phyloP scores from a whole-genome alignment of 2,888 invertebrate genomes.

The Eupelmus urozonus region DNA sequence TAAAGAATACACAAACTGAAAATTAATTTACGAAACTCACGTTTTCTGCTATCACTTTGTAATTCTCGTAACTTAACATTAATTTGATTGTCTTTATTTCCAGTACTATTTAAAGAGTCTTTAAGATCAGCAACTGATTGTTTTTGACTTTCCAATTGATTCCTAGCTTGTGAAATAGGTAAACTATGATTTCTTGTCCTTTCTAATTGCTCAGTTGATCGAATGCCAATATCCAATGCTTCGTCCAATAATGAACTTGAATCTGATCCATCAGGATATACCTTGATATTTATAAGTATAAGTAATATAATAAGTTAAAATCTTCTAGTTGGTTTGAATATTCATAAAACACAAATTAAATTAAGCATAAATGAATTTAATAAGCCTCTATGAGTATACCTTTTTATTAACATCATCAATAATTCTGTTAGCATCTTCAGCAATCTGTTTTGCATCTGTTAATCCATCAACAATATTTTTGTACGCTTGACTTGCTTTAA shows the following conservation, averaged over 20 bases:
- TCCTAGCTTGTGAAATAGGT: slow-evolving; percentile 77
- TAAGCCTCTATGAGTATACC: too few species aligned
- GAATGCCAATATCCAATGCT: slow-evolving; percentile 68
- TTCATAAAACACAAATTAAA: too few species aligned
- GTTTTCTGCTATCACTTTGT: slow-evolving; percentile 78
- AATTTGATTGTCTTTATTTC: slow-evolving; percentile 73
- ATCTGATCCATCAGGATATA: slow-evolving; percentile 68
- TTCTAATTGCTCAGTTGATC: slow-evolving; percentile 70
- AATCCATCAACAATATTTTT: slow-evolving; percentile 87
- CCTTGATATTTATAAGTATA: slow-evolving; percentile 61
- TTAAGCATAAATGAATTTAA: too few species aligned
- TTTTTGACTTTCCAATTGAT: slow-evolving; percentile 73
- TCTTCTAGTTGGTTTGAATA: neutral
- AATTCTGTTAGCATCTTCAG: slow-evolving; percentile 80
- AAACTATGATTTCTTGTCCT: slow-evolving; percentile 73
- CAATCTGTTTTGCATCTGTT: slow-evolving; percentile 82
- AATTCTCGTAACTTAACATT: slow-evolving; percentile 77
- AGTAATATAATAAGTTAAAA: neutral
- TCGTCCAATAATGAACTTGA: slow-evolving; percentile 72
- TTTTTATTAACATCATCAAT: slow-evolving; percentile 77
- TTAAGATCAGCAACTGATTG: slow-evolving; percentile 70
- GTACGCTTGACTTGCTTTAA: slow-evolving; percentile 83
- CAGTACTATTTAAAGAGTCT: slow-evolving; percentile 72
- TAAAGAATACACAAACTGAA: slow-evolving; percentile 24
- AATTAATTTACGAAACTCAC: slow-evolving; percentile 68